A percentile compares a stretch with the other conserved stretches of the same genome.
These are phyloP conservation scores for Bostrychus sinensis DNA, from an alignment of 2,113 vertebrate genomes.

Conservation along the genomic window DNA sequence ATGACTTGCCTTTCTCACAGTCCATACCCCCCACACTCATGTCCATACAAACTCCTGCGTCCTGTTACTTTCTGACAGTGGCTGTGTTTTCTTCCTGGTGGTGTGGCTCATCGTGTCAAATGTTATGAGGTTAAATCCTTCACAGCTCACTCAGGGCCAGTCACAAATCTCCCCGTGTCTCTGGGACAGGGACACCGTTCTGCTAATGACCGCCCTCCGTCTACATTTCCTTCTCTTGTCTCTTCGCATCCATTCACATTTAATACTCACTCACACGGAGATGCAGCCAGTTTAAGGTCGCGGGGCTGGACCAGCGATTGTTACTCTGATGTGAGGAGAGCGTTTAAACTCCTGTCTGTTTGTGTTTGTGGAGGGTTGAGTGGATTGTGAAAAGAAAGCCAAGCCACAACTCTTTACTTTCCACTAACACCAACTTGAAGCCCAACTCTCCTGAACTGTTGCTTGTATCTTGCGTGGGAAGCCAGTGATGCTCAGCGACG, in stretches of 20 bases:
- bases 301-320: conserved; percentile 37
- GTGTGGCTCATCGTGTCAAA: conserved; percentile 60
- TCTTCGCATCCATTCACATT: conserved; percentile 55
- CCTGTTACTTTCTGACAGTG: conserved; percentile 65
- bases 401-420: conserved; percentile 62
- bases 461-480: too few relatives aligned
- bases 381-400: conserved; percentile 49
- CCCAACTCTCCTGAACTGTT: background rate
- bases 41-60: conserved; percentile 57
- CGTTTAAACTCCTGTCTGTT: conserved; percentile 66
- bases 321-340: conserved; percentile 64
- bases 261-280: conserved; percentile 40
- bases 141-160: conserved; percentile 66
- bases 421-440: conserved; percentile 11
- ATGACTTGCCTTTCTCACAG: conserved; percentile 50
- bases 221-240: conserved; percentile 64
- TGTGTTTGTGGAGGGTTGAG: conserved; percentile 57
- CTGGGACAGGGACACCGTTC: conserved; percentile 40
- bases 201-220: conserved; percentile 66
- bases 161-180: conserved; percentile 46
- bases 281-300: too few relatives aligned
- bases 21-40: conserved; percentile 51
- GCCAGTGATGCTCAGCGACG: too few relatives aligned
- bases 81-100: conserved; percentile 65
- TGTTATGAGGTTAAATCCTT: conserved; percentile 53